Base-by-base conservation (phyloP, 1,140 invertebrate species). In the Caenorhabditis latens region DNA sequence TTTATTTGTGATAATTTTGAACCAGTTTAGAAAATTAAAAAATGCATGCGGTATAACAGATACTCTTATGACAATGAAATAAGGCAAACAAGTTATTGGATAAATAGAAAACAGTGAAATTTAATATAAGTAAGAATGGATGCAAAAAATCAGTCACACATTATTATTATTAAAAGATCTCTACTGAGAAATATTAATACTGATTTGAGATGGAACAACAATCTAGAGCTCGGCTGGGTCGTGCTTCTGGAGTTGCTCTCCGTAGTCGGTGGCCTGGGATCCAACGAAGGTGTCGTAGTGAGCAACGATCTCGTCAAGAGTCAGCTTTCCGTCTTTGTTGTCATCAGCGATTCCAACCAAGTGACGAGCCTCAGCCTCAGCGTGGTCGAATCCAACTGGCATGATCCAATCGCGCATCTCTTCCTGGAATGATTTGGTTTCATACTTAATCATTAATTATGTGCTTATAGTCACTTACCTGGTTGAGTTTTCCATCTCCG, bases 211-310 rank as follows among this genome's bases (percentile, higher is more conserved):
- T 24, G 24, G 32, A 83, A 16, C n/a, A 61, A 57, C 40, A n/a
- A 43, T 55, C 88, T 91, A 91, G 63, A 92, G 90, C 58, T 92
- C 91, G 9, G 92, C 93, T 86, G 91, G 91, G 71, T 99, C 98
- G 92, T 99, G 98, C 90, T 96, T 94, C 0, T 95, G 95, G 5
- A 99, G 93, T 9, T 97, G 97, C 93, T 99, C 97, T 1, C 98
- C 98, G 93, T 99, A 99, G 93, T 99, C 98, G 0, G 98, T 99
- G 0, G 97, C 98, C 93, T 99, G 97, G 19, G 97, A 99, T 48
- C 98, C 97, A 0, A 99, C 98, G 93, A 99, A 99, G 2, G 98
- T 94, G 93, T 99, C 98, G 93, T 99, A 99, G 92, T 99, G 98
- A 55, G 95, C 95, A 0, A 99, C 93, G 83, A 99, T 96, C 94